Evolutionary conservation across 2,888 invertebrate species (phyloP).

Genomic region (Melinaea marsaeus): DNA sequence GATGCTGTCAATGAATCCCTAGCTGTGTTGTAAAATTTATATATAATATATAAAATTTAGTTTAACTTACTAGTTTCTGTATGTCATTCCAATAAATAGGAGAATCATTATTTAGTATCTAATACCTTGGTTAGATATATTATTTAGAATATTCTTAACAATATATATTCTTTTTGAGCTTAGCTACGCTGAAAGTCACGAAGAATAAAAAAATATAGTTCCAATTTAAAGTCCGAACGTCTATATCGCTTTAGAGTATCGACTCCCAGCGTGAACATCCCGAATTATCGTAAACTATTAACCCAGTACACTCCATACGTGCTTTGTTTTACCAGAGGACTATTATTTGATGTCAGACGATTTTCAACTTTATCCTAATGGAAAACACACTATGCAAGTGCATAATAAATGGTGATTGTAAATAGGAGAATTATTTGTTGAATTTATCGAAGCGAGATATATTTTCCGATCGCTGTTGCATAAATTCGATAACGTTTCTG

Average conservation of each 20-base stretch:
- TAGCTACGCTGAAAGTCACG: not conserved
- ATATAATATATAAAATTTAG: no score
- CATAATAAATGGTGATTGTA: constrained; percentile 20
- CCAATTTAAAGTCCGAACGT: constrained; percentile 2
- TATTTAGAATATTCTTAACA: no score
- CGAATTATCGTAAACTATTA: constrained; percentile 45
- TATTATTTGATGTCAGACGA: constrained; percentile 14
- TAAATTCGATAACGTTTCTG: constrained; percentile 39
- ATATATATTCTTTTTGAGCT: no score
- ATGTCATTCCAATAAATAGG: no score
- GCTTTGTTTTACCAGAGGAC: constrained; percentile 26
- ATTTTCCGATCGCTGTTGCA: constrained; percentile 35
- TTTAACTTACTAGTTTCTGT: no score
- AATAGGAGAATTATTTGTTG: constrained; percentile 40
- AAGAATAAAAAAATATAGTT: constrained; percentile 8
- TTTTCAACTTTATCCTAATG: constrained; percentile 18
- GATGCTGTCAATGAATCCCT: no score
- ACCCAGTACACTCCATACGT: constrained; percentile 31
- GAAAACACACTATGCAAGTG: constrained; percentile 10
- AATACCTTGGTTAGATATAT: no score
- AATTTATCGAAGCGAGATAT: constrained; percentile 39
- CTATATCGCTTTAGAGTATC: constrained; percentile 16
- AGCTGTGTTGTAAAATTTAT: no score
- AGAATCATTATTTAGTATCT: no score
- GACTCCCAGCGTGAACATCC: constrained; percentile 36